phyloP scores from a whole-genome alignment of 2,113 vertebrate species.

The Oostethus manadensis region DNA sequence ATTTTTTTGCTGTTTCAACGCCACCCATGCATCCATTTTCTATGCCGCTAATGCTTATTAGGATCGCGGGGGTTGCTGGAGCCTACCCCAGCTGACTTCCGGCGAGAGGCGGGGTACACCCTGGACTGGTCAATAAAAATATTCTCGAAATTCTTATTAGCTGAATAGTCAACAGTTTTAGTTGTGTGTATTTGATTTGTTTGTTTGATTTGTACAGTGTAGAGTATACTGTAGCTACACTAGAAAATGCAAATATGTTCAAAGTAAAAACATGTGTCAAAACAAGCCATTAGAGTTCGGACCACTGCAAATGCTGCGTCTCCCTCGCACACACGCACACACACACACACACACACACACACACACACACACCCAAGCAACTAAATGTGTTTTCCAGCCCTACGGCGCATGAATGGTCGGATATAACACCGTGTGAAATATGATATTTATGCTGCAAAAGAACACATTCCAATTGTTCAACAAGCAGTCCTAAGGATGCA shows the following conservation, averaged over 20 bases:
- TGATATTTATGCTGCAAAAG: slow-evolving; percentile 17
- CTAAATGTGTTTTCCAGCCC: slow-evolving; percentile 36
- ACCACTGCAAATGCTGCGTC: background rate
- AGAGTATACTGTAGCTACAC: too few species aligned
- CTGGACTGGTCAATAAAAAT: too few species aligned
- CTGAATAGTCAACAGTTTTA: background rate
- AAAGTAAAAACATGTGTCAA: background rate
- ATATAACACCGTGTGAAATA: slow-evolving; percentile 8
- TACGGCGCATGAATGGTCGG: background rate
- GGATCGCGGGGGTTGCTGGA: too few species aligned
- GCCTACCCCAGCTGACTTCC: too few species aligned
- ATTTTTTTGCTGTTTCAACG: background rate
- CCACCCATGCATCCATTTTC: too few species aligned
- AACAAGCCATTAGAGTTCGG: background rate
- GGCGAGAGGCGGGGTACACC: too few species aligned
- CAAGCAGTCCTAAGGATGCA: background rate
- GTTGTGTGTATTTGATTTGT: too few species aligned
- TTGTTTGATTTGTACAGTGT: background rate
- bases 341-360: background rate
- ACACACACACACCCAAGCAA: slow-evolving; percentile 19
- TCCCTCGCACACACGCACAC: too few species aligned
- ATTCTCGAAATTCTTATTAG: background rate
- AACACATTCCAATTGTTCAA: background rate
- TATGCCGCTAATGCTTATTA: too few species aligned
- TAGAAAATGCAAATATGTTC: too few species aligned